Base-by-base conservation (phyloP, 2,797 vertebrate genomes). In the Myiothlypis chrysogaster region DNA sequence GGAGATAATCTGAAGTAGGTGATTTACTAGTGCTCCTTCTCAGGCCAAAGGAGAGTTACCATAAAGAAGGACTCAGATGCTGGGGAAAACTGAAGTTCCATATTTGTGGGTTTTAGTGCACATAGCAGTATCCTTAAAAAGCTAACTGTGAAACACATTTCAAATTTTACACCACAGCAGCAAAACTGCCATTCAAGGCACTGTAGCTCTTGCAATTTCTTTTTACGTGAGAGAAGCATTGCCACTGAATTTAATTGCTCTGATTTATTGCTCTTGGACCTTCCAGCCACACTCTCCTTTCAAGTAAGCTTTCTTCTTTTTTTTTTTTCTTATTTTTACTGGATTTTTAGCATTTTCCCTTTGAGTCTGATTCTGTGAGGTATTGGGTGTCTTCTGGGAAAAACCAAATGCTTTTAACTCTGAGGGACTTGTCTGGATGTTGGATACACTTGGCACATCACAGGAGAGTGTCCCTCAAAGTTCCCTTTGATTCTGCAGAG, bases 281-380 rank as follows among this genome's bases (percentile, higher is more conserved):
- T 80, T 95, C 69, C 76, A 95, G 65, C 28, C 72, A 69, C 24
- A 39, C 21, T 95, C 91, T 83, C 35, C 70, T 97, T 97, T 96
- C 86, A 95, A 95, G 88, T 87, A 83, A 96, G 75, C 69, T 71
- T 93, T 34, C 27, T 75, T 93, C 87, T 90, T 91, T 11, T 39
- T 39, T 37, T 39, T 39, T 43, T 27, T 60, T 30, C 72, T 90
- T 79, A 47, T 37, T 68, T 94, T 78, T 6, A 9, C 78, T 57
- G 69, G 46, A 44, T 83, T 47, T 80, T 49, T 85, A 37, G 18
- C 8, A 14, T 65, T 72, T 76, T 76, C 18, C 32, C 16, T 75
- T 52, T 65, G 66, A 70, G 9, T 63, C 12, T 46, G 18, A 44
- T 87, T 30, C 82, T 69, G 28, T 78, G 79, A 75, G 76, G 28